Evolutionary conservation across 2,888 invertebrate species (phyloP), one percentile per base, ranked within the genome.

Genomic region (Noctua janthe): DNA sequence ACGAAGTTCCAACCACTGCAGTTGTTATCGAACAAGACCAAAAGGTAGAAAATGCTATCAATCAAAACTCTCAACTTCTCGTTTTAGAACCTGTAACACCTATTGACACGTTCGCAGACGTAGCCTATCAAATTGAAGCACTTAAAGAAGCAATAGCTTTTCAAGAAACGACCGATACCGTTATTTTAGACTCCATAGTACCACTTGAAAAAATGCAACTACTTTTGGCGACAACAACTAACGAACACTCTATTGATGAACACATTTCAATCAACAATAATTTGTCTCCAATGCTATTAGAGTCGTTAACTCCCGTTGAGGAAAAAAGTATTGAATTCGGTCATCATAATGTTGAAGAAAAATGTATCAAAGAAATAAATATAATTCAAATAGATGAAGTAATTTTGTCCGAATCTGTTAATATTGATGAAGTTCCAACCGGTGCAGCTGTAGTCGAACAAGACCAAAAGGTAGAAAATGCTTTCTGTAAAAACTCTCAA

Each of bases 201-300:
- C 39, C 59, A 11, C n/a, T 70, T 20, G 64, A 49, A 49, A 54
- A 56, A 39, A 15, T 74, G 23, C 70, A 73, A 39, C 23, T 39
- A 43, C 15, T 39, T 7, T 49, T 54, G 64, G 64, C 39, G 20
- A 62, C 15, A 54, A 59, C 39, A 59, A 43, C 43, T 79, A 35
- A 35, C 1, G 17, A 3, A 73, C 23, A 51, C 11, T 17, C 51
- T 47, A 73, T 11, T 73, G 43, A 35, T 8, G 20, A 3, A 73
- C 29, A 54, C 8, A 70, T 49, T n/a, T 15, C 43, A 11, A 59
- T 71, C 8, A 62, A 62, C n/a, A 69, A n/a, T 20, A n/a, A 64
- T 23, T 66, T 71, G 29, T 54, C 47, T 20, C 73, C 80, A 54
- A 47, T 79, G 7, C 20, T 80, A n/a, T 43, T 80, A 20, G 80